Percentiles rank a stretch among this genome's conserved stretches.
These are phyloP conservation scores for Deroptyus accipitrinus DNA, from an alignment of 2,113 vertebrate species.

Conservation along the genomic window DNA sequence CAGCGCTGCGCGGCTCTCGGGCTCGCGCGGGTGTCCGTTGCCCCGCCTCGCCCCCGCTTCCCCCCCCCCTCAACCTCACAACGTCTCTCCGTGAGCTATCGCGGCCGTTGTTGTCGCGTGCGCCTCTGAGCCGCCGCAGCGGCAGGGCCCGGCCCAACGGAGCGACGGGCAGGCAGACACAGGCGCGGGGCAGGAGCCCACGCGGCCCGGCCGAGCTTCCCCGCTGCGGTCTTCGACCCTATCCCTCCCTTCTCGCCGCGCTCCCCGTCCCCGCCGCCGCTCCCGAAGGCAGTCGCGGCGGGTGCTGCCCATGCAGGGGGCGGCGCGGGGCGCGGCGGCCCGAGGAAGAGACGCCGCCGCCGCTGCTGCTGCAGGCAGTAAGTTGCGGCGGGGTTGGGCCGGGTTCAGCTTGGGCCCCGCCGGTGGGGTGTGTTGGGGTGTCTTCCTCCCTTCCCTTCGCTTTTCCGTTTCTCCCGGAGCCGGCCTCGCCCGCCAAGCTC, in stretches of 20 bases:
- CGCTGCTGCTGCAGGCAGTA: slow-evolving; percentile 27
- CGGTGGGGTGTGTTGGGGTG: neutral
- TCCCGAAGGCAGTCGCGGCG: neutral
- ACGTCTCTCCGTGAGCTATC: neutral
- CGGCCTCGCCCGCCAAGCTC: neutral
- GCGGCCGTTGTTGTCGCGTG: slow-evolving; percentile 45
- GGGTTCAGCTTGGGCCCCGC: neutral
- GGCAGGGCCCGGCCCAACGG: neutral
- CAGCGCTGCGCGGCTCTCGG: neutral
- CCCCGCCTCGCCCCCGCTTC: neutral
- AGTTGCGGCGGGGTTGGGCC: neutral
- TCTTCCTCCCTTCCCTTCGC: neutral
- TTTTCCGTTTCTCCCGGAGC: neutral
- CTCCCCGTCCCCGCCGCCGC: neutral
- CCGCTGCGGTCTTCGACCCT: neutral
- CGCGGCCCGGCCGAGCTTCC: neutral
- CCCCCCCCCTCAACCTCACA: neutral
- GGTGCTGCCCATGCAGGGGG: slow-evolving; percentile 33
- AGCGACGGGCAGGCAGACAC: neutral
- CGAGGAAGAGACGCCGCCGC: neutral
- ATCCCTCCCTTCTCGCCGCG: neutral
- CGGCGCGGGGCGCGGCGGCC: slow-evolving; percentile 27
- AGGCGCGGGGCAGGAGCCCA: neutral
- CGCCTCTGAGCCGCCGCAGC: neutral
- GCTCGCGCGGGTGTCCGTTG: neutral